phyloP scores from a whole-genome alignment of 2,888 invertebrate species.

The Trissoscelio sp. region DNA sequence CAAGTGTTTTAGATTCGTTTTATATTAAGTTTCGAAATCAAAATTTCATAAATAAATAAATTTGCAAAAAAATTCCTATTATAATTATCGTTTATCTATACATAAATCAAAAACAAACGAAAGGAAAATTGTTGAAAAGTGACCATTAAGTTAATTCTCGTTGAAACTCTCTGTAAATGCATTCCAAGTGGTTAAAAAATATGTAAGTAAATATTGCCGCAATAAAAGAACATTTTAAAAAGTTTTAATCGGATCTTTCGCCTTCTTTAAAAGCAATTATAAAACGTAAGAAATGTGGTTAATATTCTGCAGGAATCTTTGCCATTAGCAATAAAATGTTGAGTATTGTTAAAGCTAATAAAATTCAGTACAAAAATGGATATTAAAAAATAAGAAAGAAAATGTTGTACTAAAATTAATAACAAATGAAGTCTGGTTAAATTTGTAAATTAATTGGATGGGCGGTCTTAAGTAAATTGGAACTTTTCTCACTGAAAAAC shows the following conservation, averaged over 20 bases:
- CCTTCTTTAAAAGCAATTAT: slow-evolving; percentile 7
- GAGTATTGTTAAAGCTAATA: background rate
- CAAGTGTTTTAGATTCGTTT: background rate
- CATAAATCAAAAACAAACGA: slow-evolving; percentile 5
- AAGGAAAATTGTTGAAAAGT: slow-evolving; percentile 5
- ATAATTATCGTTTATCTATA: slow-evolving; percentile 11
- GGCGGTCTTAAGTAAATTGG: too few species aligned
- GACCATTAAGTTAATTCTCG: slow-evolving; percentile 31
- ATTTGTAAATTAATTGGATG: too few species aligned
- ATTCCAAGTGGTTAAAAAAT: slow-evolving; percentile 16
- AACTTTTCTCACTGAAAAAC: background rate
- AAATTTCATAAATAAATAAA: background rate
- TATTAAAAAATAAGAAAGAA: too few species aligned
- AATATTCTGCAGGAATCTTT: slow-evolving; percentile 10
- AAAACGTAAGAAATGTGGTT: slow-evolving; percentile 12
- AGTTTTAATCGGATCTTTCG: slow-evolving; percentile 19
- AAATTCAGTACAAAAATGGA: too few species aligned
- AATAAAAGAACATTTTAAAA: slow-evolving; percentile 6
- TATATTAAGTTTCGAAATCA: background rate
- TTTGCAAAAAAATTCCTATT: too few species aligned
- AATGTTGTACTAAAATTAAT: too few species aligned
- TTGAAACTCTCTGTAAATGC: slow-evolving; percentile 17
- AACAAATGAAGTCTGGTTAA: too few species aligned
- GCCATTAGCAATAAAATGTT: background rate
- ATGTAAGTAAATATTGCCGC: slow-evolving; percentile 30